phyloP scores from a whole-genome alignment of 2,797 vertebrate species.

The Sebastes steindachneri region DNA sequence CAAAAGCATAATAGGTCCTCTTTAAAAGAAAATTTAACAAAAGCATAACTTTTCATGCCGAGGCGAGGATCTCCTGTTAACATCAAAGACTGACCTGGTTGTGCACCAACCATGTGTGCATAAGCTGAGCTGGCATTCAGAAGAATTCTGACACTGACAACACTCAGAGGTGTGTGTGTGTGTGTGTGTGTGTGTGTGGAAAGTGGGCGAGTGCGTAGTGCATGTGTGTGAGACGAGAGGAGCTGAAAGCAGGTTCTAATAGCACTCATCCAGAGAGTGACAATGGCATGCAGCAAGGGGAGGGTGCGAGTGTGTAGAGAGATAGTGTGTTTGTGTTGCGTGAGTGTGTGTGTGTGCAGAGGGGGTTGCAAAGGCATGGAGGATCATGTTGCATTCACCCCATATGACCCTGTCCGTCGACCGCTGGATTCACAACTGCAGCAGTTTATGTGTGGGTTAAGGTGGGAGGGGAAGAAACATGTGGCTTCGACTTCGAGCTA shows the following conservation, averaged over 20 bases:
- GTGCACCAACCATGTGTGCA: not conserved
- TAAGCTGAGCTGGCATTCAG: slow-evolving; percentile 26
- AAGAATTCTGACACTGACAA: slow-evolving; percentile 29
- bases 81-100: not conserved
- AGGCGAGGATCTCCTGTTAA: not conserved
- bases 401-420: slow-evolving; percentile 56
- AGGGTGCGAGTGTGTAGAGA: slow-evolving; percentile 19
- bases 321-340: slow-evolving; percentile 14
- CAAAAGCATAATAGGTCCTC: no score
- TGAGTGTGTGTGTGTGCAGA: slow-evolving; percentile 7
- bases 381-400: slow-evolving; percentile 73
- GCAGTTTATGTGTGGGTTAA: not conserved
- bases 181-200: slow-evolving; percentile 6
- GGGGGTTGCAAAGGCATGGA: slow-evolving; percentile 30
- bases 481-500: slow-evolving; percentile 6
- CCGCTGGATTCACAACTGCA: slow-evolving; percentile 27
- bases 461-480: not conserved
- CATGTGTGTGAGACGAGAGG: slow-evolving; percentile 24
- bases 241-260: slow-evolving; percentile 54
- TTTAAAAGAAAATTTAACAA: not conserved
- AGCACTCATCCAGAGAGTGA: slow-evolving; percentile 59
- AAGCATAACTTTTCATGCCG: not conserved
- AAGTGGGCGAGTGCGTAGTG: not conserved
- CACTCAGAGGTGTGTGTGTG: slow-evolving; percentile 11
- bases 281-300: slow-evolving; percentile 51